phyloP scores from a whole-genome alignment of 2,888 invertebrate species.

The Standfussiana lucernea region DNA sequence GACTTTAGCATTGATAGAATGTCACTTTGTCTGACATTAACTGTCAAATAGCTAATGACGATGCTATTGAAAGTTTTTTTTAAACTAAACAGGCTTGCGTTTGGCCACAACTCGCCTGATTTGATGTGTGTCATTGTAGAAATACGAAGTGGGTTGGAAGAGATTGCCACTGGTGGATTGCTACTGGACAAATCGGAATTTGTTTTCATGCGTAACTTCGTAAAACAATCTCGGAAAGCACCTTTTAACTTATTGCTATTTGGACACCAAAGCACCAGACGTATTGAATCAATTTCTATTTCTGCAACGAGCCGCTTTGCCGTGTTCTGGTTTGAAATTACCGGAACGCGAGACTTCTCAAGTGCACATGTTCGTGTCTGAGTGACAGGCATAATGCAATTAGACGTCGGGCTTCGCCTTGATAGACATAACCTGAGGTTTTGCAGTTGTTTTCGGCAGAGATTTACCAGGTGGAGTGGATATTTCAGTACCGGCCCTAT shows the following conservation, averaged over 20 bases:
- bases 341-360: conserved; percentile 17
- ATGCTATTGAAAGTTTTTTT: not conserved
- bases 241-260: not conserved
- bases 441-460: conserved; percentile 7
- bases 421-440: not conserved
- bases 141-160: not conserved
- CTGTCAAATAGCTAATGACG: not conserved
- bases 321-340: conserved; percentile 16
- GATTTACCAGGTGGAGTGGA: not conserved
- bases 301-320: conserved; percentile 1
- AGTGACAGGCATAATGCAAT: conserved; percentile 26
- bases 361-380: conserved; percentile 5
- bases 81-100: no score
- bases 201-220: not conserved
- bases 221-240: not conserved
- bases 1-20: not conserved
- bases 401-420: not conserved
- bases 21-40: conserved; percentile 1
- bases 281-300: conserved; percentile 11
- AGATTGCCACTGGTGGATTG: not conserved
- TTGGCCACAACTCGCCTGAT: not conserved
- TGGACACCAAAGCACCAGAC: not conserved
- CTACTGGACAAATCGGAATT: not conserved
- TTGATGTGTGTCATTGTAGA: not conserved
- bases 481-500: not conserved